Base-by-base conservation (phyloP, 2,797 vertebrate genomes). In the Falco peregrinus region DNA sequence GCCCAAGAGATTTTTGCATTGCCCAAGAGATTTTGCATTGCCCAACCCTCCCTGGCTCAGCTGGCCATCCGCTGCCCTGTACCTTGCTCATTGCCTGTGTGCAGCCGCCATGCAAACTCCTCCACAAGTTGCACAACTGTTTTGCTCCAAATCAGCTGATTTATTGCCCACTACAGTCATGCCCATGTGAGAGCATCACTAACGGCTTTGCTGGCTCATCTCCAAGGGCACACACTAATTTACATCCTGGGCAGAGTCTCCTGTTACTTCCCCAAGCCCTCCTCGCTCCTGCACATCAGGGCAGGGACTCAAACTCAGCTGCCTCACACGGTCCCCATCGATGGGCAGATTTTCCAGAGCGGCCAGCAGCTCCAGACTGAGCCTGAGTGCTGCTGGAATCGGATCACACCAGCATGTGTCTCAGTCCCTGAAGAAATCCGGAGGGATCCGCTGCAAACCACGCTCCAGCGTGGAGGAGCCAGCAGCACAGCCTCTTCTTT, bases 261-360 rank as follows among this genome's bases (percentile, higher is more conserved):
- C 48, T 22, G 7, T 35, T 10, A 12, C 10, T 37, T 47, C 25
- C 41, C 24, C 24, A 3, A 26, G 3, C 21, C 33, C 51, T 60
- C 29, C 43, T 68, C 2, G 1, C 60, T n/a, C 57, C 70, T 10
- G 9, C 18, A 2, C 57, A 9, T 5, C 25, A 15, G 57, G 53
- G 63, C 80, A 75, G 33, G 8, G 20, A 31, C 22, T 21, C 57
- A 13, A 16, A 3, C 13, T 3, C 14, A 31, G 0, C 5, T 2
- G 21, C 39, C 31, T 31, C 10, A 0, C 48, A 8, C 1, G 1
- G 6, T 75, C 9, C 61, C 69, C 31, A 5, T 4, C 3, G 0
- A 24, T 0, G 2, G 17, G 43, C 16, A 54, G 43, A 9, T 41
- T 65, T 69, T 35, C 41, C 45, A 15, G 33, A 51, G 64, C 56